These are phyloP conservation scores for Acanthaster planci DNA, from an alignment of 35 echinoderm and acorn worm species.

Conservation along the genomic window DNA sequence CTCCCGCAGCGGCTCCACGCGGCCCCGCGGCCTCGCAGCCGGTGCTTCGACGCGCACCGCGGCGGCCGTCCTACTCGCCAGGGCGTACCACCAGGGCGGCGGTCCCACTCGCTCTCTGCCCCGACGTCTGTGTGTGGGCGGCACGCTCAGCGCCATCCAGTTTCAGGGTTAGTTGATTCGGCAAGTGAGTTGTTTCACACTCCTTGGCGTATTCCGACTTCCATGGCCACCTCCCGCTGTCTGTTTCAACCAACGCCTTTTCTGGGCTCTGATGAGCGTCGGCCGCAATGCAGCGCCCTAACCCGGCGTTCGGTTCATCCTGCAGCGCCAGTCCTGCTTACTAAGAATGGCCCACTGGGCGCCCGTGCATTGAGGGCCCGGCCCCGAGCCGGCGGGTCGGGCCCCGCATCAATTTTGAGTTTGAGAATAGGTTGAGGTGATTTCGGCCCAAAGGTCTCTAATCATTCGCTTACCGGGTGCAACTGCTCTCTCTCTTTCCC, in stretches of 20 bases:
- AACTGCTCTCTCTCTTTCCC: slow-evolving; percentile 66
- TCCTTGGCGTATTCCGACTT: slow-evolving; percentile 82
- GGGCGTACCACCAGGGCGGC: too few species aligned
- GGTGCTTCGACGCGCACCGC: too few species aligned
- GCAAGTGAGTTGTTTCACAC: slow-evolving; percentile 85
- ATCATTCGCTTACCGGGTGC: slow-evolving; percentile 73
- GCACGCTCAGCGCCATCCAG: slow-evolving; percentile 85
- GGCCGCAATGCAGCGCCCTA: too few species aligned
- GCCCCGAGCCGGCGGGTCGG: too few species aligned
- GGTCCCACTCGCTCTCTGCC: too few species aligned
- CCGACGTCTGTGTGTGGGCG: slow-evolving; percentile 62
- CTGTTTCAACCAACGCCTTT: too few species aligned
- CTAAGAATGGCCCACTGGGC: slow-evolving; percentile 73
- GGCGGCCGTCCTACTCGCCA: too few species aligned
- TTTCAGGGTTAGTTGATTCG: slow-evolving; percentile 82
- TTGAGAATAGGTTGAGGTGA: slow-evolving; percentile 68
- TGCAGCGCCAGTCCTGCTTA: too few species aligned
- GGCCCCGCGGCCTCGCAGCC: slow-evolving; percentile 6
- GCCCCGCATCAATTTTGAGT: too few species aligned
- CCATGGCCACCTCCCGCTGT: slow-evolving; percentile 76
- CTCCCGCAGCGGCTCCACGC: slow-evolving; percentile 73
- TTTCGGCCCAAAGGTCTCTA: slow-evolving; percentile 65
- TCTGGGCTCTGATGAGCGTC: too few species aligned
- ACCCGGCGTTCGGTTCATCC: too few species aligned
- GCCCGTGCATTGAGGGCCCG: slow-evolving; percentile 27